Base-by-base conservation (phyloP, 2,888 invertebrate species). In the Trimorus sp. region DNA sequence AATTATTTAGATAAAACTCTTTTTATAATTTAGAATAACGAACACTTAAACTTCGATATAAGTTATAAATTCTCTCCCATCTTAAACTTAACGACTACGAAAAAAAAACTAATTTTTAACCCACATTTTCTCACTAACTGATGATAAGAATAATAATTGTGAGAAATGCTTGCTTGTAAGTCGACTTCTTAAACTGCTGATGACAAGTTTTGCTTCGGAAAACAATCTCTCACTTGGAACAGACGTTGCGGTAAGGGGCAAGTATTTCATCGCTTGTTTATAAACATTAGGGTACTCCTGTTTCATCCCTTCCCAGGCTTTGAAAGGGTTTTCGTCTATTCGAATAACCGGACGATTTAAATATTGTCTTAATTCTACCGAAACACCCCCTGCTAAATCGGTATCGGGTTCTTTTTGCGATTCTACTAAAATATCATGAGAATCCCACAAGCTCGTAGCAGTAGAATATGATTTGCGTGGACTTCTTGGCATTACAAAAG, bases 321-420 rank as follows among this genome's bases (percentile, higher is more conserved):
- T 26, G n/a, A 54, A 54, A 7, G 26, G 54, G 26, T 54, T 54
- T 37, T n/a, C n/a, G 11, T 56, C 37, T 12, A 2, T 36, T 37
- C 16, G 37, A 4, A 56, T 37, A 14, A 11, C 5, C 6, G 15
- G 40, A 7, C 58, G 7, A 40, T 56, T 56, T n/a, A 56, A 16
- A n/a, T 56, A 56, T n/a, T 56, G 56, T n/a, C 56, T 56, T n/a
- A 56, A 7, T n/a, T 56, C 37, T 8, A 56, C 56, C n/a, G 56
- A 37, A 37, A 56, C 56, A 14, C 56, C 56, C 37, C 37, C 56
- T 12, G 56, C n/a, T 7, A 37, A 37, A 56, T 56, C 9, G 12
- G 36, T 15, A 9, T 56, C 16, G 36, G 16, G n/a, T 37, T 12
- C 56, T 36, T 56, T 11, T 12, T 56, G 37, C 4, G n/a, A 9